Percentiles rank a stretch among this genome's conserved stretches.
Evolutionary conservation across 2,113 vertebrate genomes (phyloP).

Genomic region (Sarotherodon lohbergeri): DNA sequence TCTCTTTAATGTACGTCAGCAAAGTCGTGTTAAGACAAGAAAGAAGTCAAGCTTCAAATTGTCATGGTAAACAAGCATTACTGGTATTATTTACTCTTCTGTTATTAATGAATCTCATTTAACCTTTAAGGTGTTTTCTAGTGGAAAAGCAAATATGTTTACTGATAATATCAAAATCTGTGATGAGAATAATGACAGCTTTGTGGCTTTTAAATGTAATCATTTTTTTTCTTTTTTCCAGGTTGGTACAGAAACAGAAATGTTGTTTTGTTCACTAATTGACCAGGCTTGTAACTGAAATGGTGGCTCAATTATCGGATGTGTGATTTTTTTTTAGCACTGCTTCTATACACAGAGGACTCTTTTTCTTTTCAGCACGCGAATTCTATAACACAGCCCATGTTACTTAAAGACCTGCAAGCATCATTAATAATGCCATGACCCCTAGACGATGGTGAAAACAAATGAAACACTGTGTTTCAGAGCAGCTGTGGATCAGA

Average conservation of each 20-base stretch:
- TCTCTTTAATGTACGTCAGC: neutral
- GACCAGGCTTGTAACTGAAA: neutral
- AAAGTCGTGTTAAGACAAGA: neutral
- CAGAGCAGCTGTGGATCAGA: conserved; percentile 33
- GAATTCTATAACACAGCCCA: conserved; percentile 14
- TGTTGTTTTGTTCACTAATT: neutral
- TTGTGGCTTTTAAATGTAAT: neutral
- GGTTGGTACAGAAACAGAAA: neutral
- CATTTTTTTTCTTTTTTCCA: neutral
- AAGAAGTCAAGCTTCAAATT: neutral
- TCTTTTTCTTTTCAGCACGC: conserved; percentile 12
- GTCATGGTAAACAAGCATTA: neutral
- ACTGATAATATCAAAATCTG: neutral
- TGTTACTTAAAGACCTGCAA: conserved; percentile 39
- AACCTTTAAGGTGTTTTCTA: neutral
- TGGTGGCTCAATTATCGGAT: neutral
- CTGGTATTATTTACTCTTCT: neutral
- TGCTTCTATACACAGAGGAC: conserved; percentile 12
- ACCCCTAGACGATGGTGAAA: conserved; percentile 46
- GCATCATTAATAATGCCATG: conserved; percentile 54
- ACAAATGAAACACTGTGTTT: conserved; percentile 53
- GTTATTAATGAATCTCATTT: neutral
- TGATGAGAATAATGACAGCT: neutral
- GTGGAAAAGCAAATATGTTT: neutral
- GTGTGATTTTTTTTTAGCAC: neutral